Conservation (phyloP, 2,113 vertebrate genomes). For the Suncus etruscus region DNA sequence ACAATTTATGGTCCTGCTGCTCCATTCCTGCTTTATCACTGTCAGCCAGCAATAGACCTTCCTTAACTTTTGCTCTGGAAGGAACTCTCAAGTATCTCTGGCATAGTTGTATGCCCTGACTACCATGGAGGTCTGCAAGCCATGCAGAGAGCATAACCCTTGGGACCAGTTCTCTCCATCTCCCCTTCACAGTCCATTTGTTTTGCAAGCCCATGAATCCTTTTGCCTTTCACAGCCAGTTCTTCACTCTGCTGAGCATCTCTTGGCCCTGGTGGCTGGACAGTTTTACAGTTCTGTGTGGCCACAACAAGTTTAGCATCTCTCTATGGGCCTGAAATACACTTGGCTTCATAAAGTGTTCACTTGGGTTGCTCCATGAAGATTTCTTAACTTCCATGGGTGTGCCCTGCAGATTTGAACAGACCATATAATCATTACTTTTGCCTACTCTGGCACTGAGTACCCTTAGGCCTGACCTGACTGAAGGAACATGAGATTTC, state of each 20-base stretch:
- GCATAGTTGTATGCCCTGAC: background rate
- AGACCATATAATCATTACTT: background rate
- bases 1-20: background rate
- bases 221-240: constrained; percentile 47
- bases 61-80: constrained; percentile 27
- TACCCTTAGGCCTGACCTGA: background rate
- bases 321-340: background rate
- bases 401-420: background rate
- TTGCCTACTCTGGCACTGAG: background rate
- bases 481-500: constrained; percentile 47
- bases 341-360: background rate
- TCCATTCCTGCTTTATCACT: background rate
- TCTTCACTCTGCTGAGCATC: background rate
- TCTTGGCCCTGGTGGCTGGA: background rate
- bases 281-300: background rate
- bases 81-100: constrained; percentile 13
- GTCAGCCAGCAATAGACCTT: background rate
- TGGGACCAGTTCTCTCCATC: background rate
- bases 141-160: constrained; percentile 30
- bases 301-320: background rate
- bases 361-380: background rate
- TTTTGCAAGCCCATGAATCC: constrained; percentile 1
- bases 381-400: background rate
- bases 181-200: constrained; percentile 3
- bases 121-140: background rate